phyloP scores from a whole-genome alignment of 2,888 invertebrate species.

The Tenthredo distinguenda region DNA sequence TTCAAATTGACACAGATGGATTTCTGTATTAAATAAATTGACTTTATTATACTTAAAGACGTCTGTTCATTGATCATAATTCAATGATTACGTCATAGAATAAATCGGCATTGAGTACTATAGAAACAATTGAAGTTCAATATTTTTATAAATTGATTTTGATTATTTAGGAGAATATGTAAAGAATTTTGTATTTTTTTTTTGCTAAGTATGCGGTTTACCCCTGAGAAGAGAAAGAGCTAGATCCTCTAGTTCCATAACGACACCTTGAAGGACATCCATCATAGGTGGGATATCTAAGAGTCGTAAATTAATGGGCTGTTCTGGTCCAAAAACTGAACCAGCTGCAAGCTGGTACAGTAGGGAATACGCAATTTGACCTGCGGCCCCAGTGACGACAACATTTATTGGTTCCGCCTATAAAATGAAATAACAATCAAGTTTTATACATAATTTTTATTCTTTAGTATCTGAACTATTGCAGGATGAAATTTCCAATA shows the following conservation, averaged over 20 bases:
- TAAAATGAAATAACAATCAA: conserved; percentile 61
- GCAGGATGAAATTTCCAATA: neutral
- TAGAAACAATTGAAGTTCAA: neutral
- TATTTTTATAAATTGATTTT: neutral
- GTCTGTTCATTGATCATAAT: neutral
- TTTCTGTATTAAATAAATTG: neutral
- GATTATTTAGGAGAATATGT: neutral
- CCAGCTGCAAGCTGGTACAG: conserved; percentile 97
- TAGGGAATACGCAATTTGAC: conserved; percentile 99
- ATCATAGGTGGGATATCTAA: conserved; percentile 98
- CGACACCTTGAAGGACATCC: conserved; percentile 97
- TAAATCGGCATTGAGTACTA: neutral
- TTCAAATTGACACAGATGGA: neutral
- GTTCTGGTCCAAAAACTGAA: conserved; percentile 94
- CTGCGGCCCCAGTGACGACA: conserved; percentile 98
- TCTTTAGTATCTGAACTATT: too few species aligned
- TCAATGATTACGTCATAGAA: neutral
- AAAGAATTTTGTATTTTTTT: too few species aligned
- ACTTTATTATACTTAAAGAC: neutral
- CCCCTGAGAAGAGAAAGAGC: conserved; percentile 93
- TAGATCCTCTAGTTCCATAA: conserved; percentile 98
- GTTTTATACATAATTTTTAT: too few species aligned
- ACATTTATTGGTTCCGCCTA: conserved; percentile 93
- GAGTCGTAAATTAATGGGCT: conserved; percentile 92
- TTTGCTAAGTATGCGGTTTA: conserved; percentile 61